A percentile compares a stretch with the other conserved stretches of the same genome.
Conservation (phyloP, 2,797 vertebrate genomes). For the Phylloscopus collybita region DNA sequence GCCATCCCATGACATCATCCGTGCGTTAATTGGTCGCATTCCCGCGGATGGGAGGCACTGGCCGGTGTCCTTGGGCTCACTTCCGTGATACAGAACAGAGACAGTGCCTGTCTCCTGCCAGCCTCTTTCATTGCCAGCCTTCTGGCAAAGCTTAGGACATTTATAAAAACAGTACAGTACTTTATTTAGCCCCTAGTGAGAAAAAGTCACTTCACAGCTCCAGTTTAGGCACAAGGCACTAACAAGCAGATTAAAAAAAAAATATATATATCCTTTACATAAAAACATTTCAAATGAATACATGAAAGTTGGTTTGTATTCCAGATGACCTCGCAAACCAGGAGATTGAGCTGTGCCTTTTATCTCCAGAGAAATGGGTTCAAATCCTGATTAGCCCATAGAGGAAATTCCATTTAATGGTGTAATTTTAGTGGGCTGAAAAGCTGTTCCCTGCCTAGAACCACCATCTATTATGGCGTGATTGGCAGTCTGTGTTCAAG, state of each 20-base stretch:
- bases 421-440: conserved; percentile 54
- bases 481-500: conserved; percentile 60
- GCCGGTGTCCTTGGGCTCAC: conserved; percentile 45
- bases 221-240: conserved; percentile 31
- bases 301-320: conserved; percentile 31
- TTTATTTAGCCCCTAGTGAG: conserved; percentile 63
- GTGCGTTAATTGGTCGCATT: conserved; percentile 27
- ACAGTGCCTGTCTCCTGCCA: conserved; percentile 61
- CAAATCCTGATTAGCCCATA: conserved; percentile 35
- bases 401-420: conserved; percentile 52
- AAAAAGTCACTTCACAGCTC: conserved; percentile 62
- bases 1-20: conserved; percentile 65
- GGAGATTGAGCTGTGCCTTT: conserved; percentile 3
- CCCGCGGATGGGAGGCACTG: conserved; percentile 51
- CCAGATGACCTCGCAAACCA: background rate
- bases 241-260: conserved; percentile 17
- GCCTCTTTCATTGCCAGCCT: conserved; percentile 58
- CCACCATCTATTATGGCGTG: conserved; percentile 26
- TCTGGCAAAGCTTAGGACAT: conserved; percentile 60
- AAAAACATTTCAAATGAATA: conserved; percentile 35
- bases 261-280: background rate
- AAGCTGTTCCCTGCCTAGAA: conserved; percentile 55
- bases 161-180: conserved; percentile 69
- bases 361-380: conserved; percentile 28
- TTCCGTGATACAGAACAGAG: conserved; percentile 68